Conservation (phyloP, 2,113 vertebrate species). For the Platysternon megacephalum region DNA sequence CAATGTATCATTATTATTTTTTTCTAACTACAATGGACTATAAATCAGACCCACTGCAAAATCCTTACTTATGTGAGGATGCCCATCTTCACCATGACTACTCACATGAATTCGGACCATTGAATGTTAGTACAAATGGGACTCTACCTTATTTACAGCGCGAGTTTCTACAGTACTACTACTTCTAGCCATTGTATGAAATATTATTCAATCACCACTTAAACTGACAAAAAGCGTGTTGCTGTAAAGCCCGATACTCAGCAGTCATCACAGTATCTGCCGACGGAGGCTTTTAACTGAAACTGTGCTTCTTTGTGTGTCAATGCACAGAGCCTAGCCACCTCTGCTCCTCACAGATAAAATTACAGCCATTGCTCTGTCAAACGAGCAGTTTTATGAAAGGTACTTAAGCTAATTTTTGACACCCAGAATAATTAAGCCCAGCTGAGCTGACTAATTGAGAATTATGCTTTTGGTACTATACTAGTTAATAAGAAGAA, state of each 20-base stretch:
- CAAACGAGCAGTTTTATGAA: slow-evolving; percentile 14
- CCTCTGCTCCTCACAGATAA: background rate
- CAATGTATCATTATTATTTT: background rate
- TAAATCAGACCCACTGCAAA: background rate
- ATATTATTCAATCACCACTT: background rate
- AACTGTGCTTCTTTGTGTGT: background rate
- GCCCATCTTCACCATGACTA: background rate
- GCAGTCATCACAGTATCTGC: background rate
- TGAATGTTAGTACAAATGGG: background rate
- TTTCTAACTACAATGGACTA: background rate
- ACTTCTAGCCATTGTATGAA: background rate
- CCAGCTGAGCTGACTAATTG: slow-evolving; percentile 26
- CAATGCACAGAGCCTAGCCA: background rate
- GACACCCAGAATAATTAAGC: slow-evolving; percentile 39
- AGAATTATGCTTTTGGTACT: slow-evolving; percentile 19
- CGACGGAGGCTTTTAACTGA: background rate
- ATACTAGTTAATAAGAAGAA: slow-evolving; percentile 34
- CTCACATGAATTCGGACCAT: background rate
- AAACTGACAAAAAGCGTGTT: background rate
- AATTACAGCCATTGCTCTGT: slow-evolving; percentile 20
- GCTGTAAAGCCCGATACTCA: background rate
- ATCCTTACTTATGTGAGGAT: background rate
- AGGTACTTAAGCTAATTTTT: slow-evolving; percentile 45
- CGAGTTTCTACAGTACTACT: background rate
- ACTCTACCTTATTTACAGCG: background rate